Evolutionary conservation across 2,113 vertebrate species (phyloP).

Genomic region (Progne subis): DNA sequence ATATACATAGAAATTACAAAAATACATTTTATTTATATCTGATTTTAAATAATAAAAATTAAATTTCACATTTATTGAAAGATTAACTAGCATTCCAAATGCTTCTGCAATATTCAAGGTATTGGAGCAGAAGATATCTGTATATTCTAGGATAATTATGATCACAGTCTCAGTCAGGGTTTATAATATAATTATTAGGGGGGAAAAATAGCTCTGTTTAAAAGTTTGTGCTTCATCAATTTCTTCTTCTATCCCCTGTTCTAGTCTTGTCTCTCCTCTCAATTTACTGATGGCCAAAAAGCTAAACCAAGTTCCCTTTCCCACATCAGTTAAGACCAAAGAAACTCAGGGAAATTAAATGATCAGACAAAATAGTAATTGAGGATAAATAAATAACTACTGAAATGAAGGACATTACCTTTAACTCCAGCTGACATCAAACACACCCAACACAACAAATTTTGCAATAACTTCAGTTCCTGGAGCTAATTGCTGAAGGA

Average conservation of each 20-base stretch:
- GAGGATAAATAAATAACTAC: conserved; percentile 43
- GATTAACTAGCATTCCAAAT: conserved; percentile 67
- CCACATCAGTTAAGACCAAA: conserved; percentile 75
- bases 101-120: conserved; percentile 49
- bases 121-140: conserved; percentile 45
- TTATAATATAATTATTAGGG: conserved; percentile 13
- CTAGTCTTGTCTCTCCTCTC: conserved; percentile 9
- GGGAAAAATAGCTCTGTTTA: conserved; percentile 58
- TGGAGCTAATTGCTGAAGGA: background rate
- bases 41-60: conserved; percentile 76
- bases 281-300: conserved; percentile 3
- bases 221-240: conserved; percentile 74
- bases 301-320: conserved; percentile 50
- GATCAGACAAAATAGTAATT: conserved; percentile 30
- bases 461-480: conserved; percentile 28
- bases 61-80: conserved; percentile 69
- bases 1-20: conserved; percentile 81
- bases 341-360: conserved; percentile 71
- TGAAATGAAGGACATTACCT: conserved; percentile 56
- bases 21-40: conserved; percentile 84
- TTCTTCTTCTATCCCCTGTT: conserved; percentile 31
- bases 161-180: conserved; percentile 46
- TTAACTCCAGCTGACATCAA: conserved; percentile 48
- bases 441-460: background rate
- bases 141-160: conserved; percentile 10